Evolutionary conservation across 2,888 invertebrate species (phyloP), one percentile per base, ranked within the genome.

Genomic region (Catonia carolina): DNA sequence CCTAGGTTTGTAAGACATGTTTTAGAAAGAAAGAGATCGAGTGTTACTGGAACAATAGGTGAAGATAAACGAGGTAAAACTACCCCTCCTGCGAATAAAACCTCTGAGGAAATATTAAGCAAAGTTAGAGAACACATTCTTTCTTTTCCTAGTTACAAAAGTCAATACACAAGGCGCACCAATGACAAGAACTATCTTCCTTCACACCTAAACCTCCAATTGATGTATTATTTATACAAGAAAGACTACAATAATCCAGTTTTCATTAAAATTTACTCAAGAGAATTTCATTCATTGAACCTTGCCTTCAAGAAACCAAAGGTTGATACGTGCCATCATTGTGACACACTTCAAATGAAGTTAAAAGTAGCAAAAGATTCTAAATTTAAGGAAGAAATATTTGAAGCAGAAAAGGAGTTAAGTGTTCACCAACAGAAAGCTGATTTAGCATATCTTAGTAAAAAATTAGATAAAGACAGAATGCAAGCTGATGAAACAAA

Each of bases 291-390:
- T 31, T 56, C 37, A 41, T 20, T 58, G 42, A 60, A 61, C 42
- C 37, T 65, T 37, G 48, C 56, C 53, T 62, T 63, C 53, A 64
- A 63, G 39, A 39, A 42, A 31, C 62, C 62, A 36, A 56, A 60
- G 20, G 18, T 60, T 8, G 62, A 63, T 51, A 65, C 62, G 5
- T 65, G 63, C 42, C 56, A 62, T 37, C 60, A 59, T 42, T 61
- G 61, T 52, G 55, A 61, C 51, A 22, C 52, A n/a, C 35, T 61
- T n/a, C 18, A 47, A 7, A 53, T 56, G 39, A 31, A 61, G 51
- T 17, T 41, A 20, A 39, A 52, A 36, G 33, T 45, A 52, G 41
- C 27, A 22, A 15, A 45, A 41, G 36, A 27, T 17, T 39, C 39
- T 39, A 39, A 20, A 39, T 18, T 18, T 39, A n/a, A 39, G 22